Evolutionary conservation across 1,140 invertebrate genomes (phyloP), one percentile per base, ranked within the genome.

Genomic region (Scaptodrosophila lebanonensis): DNA sequence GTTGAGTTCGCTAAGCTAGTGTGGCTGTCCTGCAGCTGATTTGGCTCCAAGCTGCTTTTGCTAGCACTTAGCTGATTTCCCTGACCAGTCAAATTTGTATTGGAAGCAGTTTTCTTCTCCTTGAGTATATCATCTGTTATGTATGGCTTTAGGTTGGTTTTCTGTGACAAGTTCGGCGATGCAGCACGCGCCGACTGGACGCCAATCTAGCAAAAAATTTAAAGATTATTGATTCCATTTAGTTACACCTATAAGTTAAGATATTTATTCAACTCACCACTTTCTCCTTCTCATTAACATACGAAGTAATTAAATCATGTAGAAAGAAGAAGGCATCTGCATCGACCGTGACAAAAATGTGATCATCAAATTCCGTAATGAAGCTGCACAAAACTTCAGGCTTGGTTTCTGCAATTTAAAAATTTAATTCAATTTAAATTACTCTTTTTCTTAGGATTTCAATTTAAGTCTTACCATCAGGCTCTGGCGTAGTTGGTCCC

Each of bases 301-400:
- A 99, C 0, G 96, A 96, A 0, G 94, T 96, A 42, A 99, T 97
- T 17, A 99, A 90, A 88, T 99, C 97, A 86, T 99, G 97, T 30
- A 99, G 89, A 86, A 98, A 99, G 87, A 98, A 96, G 88, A 99
- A 98, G 9, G 96, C 95, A 88, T 99, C 97, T 0, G 97, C 97
- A 89, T 98, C 97, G 54, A 98, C 96, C 1, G 97, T 97, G 48
- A 99, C 97, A 88, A 97, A 98, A 70, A 98, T 99, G 85, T 98
- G 97, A 87, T 98, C 97, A 86, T 98, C 96, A 88, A 99, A 98
- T 88, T 99, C 97, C 5, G 97, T 98, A 18, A 98, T 97, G 87
- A 99, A 98, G 87, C 95, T 97, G 89, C 96, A 98, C 72, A 98
- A 94, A 13, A 99, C 96, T 18, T 93, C 89, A 16, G 97, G 96